These are phyloP conservation scores for Agelastica alni DNA, from an alignment of 2,888 invertebrate species.

Conservation along the genomic window DNA sequence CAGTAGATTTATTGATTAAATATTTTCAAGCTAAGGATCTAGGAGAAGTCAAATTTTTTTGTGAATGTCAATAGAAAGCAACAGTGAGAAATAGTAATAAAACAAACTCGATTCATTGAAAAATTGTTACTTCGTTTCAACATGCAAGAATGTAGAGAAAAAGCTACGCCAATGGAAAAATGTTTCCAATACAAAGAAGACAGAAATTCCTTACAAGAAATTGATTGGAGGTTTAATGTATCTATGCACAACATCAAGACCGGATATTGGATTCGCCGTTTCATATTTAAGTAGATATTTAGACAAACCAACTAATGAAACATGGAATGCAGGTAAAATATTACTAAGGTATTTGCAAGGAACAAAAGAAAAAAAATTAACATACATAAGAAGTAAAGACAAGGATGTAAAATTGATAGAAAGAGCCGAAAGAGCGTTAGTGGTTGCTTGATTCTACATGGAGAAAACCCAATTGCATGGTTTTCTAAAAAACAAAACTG, in stretches of 20 bases:
- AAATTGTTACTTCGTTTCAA: slow-evolving; percentile 27
- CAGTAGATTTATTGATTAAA: no score
- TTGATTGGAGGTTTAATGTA: no score
- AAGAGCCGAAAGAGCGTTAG: slow-evolving; percentile 1
- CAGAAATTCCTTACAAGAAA: no score
- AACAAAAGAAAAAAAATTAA: no score
- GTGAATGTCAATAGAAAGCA: no score
- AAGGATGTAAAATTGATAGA: neutral
- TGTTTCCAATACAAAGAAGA: no score
- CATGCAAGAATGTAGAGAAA: slow-evolving; percentile 21
- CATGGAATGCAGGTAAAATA: neutral
- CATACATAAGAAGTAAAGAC: neutral
- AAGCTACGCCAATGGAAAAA: slow-evolving; percentile 26
- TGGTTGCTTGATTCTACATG: neutral
- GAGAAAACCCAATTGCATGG: neutral
- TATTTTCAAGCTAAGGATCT: no score
- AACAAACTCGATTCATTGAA: slow-evolving; percentile 24
- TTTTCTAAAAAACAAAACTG: slow-evolving; percentile 1
- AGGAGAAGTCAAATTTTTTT: no score
- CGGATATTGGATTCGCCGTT: no score
- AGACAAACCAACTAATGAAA: neutral
- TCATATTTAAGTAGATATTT: neutral
- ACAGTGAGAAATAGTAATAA: slow-evolving; percentile 19
- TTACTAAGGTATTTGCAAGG: neutral
- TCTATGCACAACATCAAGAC: neutral